Percentiles rank a stretch among this genome's conserved stretches.
phyloP scores from a whole-genome alignment of 92 coral and sea anemone genomes.

The Muricea muricata region DNA sequence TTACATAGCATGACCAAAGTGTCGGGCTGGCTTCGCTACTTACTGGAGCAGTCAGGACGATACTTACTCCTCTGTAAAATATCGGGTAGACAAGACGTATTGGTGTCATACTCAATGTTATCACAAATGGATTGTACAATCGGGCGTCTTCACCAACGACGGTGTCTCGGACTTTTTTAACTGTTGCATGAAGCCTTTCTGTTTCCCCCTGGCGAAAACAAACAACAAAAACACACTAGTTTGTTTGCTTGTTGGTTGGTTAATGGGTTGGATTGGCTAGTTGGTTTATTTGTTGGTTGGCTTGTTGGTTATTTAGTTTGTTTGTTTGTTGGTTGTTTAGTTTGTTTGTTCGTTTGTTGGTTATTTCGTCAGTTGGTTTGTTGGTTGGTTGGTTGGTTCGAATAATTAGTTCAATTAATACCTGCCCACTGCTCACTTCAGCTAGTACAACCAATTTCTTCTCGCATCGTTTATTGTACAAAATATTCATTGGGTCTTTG shows the following conservation, averaged over 20 bases:
- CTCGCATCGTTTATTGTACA: constrained; percentile 35
- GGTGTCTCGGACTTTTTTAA: constrained; percentile 85
- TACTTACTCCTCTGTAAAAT: constrained; percentile 86
- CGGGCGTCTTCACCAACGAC: constrained; percentile 86
- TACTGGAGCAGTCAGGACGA: too few species aligned
- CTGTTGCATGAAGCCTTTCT: constrained; percentile 81
- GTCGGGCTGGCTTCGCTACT: too few species aligned
- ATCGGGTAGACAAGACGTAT: constrained; percentile 86
- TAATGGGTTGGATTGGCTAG: not conserved
- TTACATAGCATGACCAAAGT: too few species aligned
- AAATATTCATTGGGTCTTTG: constrained; percentile 43
- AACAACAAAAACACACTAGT: not conserved
- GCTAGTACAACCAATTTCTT: constrained; percentile 30
- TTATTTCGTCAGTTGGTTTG: not conserved
- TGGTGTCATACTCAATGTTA: constrained; percentile 86
- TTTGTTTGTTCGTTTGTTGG: not conserved
- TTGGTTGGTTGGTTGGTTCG: not conserved
- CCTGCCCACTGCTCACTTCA: constrained; percentile 33
- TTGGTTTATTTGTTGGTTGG: not conserved
- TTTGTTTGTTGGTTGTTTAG: not conserved
- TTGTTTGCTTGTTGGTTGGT: not conserved
- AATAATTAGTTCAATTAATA: not conserved
- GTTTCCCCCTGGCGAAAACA: constrained; percentile 81
- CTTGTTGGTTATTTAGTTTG: not conserved
- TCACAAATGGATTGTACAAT: constrained; percentile 92